Evolutionary conservation across 2,113 vertebrate species (phyloP).

Genomic region (Fregetta grallaria): DNA sequence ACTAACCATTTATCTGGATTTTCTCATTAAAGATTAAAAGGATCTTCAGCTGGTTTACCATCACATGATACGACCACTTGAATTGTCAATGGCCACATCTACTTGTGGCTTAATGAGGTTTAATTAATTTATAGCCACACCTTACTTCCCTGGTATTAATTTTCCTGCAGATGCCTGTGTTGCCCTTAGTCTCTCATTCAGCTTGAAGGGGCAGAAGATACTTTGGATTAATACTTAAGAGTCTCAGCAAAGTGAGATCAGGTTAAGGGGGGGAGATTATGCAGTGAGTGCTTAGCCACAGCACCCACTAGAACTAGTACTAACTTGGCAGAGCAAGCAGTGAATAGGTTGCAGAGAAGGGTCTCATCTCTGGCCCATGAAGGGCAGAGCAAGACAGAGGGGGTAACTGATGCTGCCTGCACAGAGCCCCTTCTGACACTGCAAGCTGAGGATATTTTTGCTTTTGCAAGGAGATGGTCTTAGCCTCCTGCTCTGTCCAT

Average conservation of each 20-base stretch:
- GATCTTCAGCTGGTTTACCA: background rate
- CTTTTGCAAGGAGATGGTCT: background rate
- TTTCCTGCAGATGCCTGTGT: background rate
- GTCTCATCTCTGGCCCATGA: background rate
- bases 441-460: background rate
- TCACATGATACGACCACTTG: background rate
- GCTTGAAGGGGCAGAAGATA: background rate
- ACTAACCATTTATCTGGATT: background rate
- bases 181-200: background rate
- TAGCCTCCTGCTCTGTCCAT: background rate
- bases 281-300: background rate
- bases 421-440: background rate
- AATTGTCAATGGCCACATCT: background rate
- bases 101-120: conserved; percentile 3
- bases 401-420: background rate
- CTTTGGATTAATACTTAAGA: background rate
- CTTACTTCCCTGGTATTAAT: background rate
- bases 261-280: background rate
- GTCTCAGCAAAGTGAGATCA: background rate
- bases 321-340: background rate
- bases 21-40: conserved; percentile 9
- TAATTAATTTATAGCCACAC: conserved; percentile 28
- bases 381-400: background rate
- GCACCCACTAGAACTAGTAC: background rate
- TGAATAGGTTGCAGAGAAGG: background rate